Conservation (phyloP, 2,888 invertebrate genomes). For the Thysanoteuthis rhombus region DNA sequence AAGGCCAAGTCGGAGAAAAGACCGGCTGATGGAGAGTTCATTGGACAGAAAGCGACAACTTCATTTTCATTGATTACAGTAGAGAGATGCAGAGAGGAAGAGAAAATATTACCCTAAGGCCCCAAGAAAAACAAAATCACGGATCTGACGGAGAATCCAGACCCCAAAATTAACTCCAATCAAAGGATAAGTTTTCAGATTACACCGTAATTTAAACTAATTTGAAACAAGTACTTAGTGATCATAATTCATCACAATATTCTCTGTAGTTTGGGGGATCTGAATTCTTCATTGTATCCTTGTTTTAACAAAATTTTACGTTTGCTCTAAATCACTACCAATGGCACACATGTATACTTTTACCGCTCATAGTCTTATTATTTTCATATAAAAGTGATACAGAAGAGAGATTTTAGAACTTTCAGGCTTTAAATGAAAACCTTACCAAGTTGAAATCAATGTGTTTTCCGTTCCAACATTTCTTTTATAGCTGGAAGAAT, state of each 20-base stretch:
- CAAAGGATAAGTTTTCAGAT: too few species aligned
- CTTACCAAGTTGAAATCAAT: not conserved
- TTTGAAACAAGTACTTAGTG: too few species aligned
- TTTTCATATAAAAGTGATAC: not conserved
- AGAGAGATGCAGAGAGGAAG: not conserved
- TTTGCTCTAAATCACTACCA: not conserved
- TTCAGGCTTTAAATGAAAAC: not conserved
- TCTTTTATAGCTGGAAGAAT: not conserved
- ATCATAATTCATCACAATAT: too few species aligned
- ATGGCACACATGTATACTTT: not conserved
- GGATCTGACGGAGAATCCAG: too few species aligned
- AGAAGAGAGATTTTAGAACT: too few species aligned
- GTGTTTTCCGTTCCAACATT: not conserved
- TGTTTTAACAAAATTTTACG: too few species aligned
- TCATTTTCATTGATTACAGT: not conserved
- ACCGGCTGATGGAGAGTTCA: not conserved
- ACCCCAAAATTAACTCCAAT: too few species aligned
- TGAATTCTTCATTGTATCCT: too few species aligned
- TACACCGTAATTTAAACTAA: too few species aligned
- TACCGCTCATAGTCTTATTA: not conserved
- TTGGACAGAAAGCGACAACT: not conserved
- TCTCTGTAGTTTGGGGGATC: too few species aligned
- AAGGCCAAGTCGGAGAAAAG: not conserved
- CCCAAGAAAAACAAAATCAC: not conserved
- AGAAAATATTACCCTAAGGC: not conserved